Percentiles rank a stretch among this genome's conserved stretches.
Evolutionary conservation across 2,113 vertebrate species (phyloP).

Genomic region (Colaptes auratus): DNA sequence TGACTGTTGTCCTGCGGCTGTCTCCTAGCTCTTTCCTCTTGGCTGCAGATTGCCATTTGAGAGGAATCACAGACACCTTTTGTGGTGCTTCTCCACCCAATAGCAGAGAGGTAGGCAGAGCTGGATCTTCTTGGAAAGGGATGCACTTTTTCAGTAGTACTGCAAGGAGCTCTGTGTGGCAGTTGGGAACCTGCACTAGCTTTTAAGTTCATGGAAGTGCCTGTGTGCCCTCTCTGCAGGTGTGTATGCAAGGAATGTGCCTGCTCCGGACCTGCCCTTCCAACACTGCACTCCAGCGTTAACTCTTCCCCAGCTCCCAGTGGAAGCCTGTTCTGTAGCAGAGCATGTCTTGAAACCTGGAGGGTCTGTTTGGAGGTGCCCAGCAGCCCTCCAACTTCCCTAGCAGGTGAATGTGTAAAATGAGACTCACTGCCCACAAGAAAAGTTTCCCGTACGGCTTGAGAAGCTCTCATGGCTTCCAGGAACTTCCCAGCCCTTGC

Average conservation of each 20-base stretch:
- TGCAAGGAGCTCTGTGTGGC: not conserved
- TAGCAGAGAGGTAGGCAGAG: not conserved
- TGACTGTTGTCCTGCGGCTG: not conserved
- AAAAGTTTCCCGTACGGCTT: not conserved
- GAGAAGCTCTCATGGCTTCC: not conserved
- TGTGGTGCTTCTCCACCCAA: rapidly evolving
- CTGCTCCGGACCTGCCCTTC: not conserved
- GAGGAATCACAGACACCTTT: rapidly evolving
- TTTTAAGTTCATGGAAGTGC: not conserved
- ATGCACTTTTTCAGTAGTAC: not conserved
- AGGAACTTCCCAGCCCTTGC: conserved; percentile 38
- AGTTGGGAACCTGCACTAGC: not conserved
- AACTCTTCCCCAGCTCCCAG: not conserved
- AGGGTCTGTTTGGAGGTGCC: not conserved
- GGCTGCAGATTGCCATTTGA: not conserved
- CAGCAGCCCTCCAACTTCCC: not conserved
- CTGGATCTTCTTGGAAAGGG: not conserved
- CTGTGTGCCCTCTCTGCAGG: conserved; percentile 16
- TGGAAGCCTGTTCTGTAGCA: not conserved
- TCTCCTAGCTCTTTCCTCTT: not conserved
- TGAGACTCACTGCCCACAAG: not conserved
- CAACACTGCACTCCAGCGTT: not conserved
- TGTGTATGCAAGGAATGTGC: conserved; percentile 46
- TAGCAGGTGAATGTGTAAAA: not conserved
- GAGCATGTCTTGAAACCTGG: not conserved